phyloP scores from a whole-genome alignment of 2,797 vertebrate species.

The Bovichtus diacanthus region DNA sequence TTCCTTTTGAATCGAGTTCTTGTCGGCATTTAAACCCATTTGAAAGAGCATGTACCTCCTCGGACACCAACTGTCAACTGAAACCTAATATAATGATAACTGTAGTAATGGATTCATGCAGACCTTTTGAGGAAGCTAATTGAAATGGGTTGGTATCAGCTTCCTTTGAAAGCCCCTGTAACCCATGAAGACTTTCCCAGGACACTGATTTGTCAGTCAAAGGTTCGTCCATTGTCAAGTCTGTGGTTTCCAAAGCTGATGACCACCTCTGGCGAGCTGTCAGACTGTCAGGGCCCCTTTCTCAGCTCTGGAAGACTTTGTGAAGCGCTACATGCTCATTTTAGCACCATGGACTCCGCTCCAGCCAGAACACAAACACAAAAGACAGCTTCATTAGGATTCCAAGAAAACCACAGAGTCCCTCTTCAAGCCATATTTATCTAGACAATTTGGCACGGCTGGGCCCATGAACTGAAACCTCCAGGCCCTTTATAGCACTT shows the following conservation, averaged over 20 bases:
- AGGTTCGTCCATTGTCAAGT: conserved; percentile 56
- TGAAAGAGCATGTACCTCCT: not conserved
- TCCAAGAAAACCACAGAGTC: conserved; percentile 67
- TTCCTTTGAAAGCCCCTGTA: not conserved
- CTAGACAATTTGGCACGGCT: conserved; percentile 68
- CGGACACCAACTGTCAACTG: not conserved
- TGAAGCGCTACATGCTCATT: conserved; percentile 77
- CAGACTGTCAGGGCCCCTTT: conserved; percentile 70
- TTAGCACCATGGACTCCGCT: conserved; percentile 75
- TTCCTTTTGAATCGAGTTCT: not conserved
- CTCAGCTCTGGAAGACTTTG: conserved; percentile 62
- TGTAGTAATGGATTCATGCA: not conserved
- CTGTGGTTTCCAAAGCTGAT: conserved; percentile 69
- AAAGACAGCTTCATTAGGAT: conserved; percentile 88
- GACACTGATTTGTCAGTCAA: conserved; percentile 69
- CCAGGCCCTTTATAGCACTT: conserved; percentile 52
- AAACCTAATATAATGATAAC: not conserved
- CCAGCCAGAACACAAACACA: conserved; percentile 80
- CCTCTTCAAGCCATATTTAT: conserved; percentile 80
- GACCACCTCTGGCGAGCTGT: conserved; percentile 72
- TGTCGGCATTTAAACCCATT: not conserved
- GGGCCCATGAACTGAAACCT: conserved; percentile 61
- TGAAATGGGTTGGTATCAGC: not conserved
- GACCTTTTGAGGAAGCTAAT: not conserved
- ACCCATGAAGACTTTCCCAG: conserved; percentile 41